Evolutionary conservation across 2,888 invertebrate species (phyloP).

Genomic region (Pammene fasciana): DNA sequence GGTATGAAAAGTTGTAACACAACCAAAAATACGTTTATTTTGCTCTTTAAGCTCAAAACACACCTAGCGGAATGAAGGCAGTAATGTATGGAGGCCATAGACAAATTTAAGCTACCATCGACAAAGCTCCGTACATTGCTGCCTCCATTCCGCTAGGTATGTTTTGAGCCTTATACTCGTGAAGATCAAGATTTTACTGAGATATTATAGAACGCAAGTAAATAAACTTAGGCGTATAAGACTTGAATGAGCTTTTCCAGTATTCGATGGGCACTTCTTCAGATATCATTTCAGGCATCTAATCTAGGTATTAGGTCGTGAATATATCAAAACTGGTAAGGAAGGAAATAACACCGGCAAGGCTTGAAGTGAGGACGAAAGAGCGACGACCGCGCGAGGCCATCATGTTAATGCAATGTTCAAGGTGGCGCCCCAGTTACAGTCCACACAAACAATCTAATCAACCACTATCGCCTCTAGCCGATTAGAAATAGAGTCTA

Average conservation of each 20-base stretch:
- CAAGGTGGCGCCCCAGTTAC: slow-evolving; percentile 80
- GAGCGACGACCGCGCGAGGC: slow-evolving; percentile 77
- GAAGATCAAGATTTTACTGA: too few species aligned
- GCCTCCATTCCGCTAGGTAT: too few species aligned
- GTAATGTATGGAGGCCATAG: too few species aligned
- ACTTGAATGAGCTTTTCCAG: neutral
- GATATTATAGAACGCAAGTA: too few species aligned
- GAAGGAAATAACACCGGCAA: slow-evolving; percentile 40
- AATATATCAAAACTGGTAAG: slow-evolving; percentile 25
- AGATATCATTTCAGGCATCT: neutral
- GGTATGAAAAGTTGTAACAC: too few species aligned
- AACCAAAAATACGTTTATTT: too few species aligned
- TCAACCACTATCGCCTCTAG: neutral
- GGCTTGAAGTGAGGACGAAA: slow-evolving; percentile 63
- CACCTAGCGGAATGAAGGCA: too few species aligned
- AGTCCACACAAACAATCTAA: slow-evolving; percentile 44
- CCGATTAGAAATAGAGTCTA: neutral
- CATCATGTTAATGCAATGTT: slow-evolving; percentile 74
- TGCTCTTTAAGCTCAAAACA: too few species aligned
- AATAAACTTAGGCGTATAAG: too few species aligned
- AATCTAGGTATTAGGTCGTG: slow-evolving; percentile 8
- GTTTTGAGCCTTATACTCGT: too few species aligned
- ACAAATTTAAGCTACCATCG: too few species aligned
- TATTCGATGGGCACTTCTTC: neutral
- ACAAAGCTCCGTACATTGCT: too few species aligned